Evolutionary conservation across 2,797 vertebrate species (phyloP), one percentile per base, ranked within the genome.

Genomic region (Aythya fuligula): DNA sequence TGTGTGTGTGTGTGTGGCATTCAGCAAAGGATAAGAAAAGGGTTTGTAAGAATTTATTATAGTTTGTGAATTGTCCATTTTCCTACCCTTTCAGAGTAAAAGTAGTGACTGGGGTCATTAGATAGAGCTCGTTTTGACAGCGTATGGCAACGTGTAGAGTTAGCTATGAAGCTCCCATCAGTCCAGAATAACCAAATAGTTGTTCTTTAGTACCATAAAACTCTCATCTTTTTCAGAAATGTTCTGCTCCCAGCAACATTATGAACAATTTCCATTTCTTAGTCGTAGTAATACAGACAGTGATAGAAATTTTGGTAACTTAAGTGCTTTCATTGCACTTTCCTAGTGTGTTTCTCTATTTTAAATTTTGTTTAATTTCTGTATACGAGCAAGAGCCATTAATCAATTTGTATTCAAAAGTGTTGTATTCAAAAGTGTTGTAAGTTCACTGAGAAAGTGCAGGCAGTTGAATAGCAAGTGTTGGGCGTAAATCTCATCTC

Each of bases 91-190:
- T 49, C 3, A 5, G 27, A n/a, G 72, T 7, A 25, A 21, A 58
- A 77, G 27, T 12, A 8, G 49, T 3, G 30, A 5, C 45, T 65
- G 75, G 39, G 13, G 49, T 81, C 13, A 1, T 4, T 1, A 28
- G 39, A 7, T 3, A 41, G n/a, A 51, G 18, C 39, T 84, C 11
- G 13, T 3, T 18, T 67, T 60, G 8, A 65, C 24, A 13, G 25
- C 0, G 14, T 8, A 14, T 36, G 32, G 51, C 22, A 41, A 11
- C 9, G n/a, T 43, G 28, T n/a, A 76, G 60, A 47, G 8, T 36
- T 20, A 9, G 3, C 51, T 34, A 0, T 34, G 32, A 8, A 45
- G 21, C 15, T 45, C 25, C 61, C 2, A 0, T 0, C 64, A 10
- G 49, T 25, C 25, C 24, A 49, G 49, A 49, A 49, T 49, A 25